These are phyloP conservation scores for Erynnis tages DNA, from an alignment of 2,888 invertebrate species.

Conservation along the genomic window DNA sequence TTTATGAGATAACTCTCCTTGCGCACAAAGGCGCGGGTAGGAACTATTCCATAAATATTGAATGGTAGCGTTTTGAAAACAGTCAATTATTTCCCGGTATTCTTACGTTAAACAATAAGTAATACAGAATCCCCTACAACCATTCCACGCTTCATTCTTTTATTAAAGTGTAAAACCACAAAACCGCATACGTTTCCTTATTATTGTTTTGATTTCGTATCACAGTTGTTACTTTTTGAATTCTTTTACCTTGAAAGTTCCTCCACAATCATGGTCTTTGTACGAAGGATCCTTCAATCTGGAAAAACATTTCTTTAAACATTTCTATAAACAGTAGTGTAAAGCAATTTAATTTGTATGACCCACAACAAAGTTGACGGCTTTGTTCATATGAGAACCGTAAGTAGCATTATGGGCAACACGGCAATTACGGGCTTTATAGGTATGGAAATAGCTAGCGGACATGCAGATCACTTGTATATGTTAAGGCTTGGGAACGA, in stretches of 20 bases:
- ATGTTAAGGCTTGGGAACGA: too few relatives aligned
- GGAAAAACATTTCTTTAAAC: background rate
- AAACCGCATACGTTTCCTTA: conserved; percentile 60
- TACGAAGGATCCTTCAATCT: background rate
- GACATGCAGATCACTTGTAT: too few relatives aligned
- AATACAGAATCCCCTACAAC: conserved; percentile 11
- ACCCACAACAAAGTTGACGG: too few relatives aligned
- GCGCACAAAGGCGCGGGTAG: too few relatives aligned
- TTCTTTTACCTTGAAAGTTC: conserved; percentile 11
- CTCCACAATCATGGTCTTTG: conserved; percentile 13
- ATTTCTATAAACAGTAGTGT: background rate
- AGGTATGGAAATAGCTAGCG: too few relatives aligned
- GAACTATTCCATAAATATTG: too few relatives aligned
- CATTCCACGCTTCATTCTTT: conserved; percentile 33
- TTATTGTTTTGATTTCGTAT: conserved; percentile 63
- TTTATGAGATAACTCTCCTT: too few relatives aligned
- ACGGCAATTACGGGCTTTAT: too few relatives aligned
- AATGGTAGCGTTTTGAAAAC: background rate
- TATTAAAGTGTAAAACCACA: conserved; percentile 54
- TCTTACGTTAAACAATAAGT: conserved; percentile 18
- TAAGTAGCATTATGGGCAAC: too few relatives aligned
- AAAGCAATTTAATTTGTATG: too few relatives aligned
- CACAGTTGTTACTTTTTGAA: conserved; percentile 35
- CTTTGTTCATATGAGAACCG: too few relatives aligned
- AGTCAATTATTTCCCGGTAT: conserved; percentile 9